Conservation (phyloP, 2,888 invertebrate genomes). For the Erebia ligea region DNA sequence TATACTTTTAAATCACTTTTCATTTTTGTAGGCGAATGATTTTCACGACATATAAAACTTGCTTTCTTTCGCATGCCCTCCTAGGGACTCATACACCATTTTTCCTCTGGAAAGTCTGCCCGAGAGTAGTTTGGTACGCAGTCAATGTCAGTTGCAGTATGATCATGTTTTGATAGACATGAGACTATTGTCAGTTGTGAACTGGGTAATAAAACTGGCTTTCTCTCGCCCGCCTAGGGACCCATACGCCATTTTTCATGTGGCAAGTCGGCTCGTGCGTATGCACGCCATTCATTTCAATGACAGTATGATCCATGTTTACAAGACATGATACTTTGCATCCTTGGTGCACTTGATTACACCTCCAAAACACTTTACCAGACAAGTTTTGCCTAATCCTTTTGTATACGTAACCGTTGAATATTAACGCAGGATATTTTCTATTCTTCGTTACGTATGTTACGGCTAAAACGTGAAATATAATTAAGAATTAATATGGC, state of each 20-base stretch:
- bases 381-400: constrained; percentile 14
- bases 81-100: not conserved
- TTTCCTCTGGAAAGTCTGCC: not conserved
- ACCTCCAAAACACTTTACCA: constrained; percentile 24
- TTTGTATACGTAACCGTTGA: constrained; percentile 17
- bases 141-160: not conserved
- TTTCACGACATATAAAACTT: too few relatives aligned
- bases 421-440: constrained; percentile 8
- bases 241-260: not conserved
- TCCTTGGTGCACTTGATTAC: constrained; percentile 17
- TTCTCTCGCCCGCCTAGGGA: not conserved
- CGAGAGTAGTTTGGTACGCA: not conserved
- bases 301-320: constrained; percentile 1
- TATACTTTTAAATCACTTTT: not conserved
- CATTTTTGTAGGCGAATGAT: not conserved
- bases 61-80: not conserved
- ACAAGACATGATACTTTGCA: constrained; percentile 20
- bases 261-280: constrained; percentile 10
- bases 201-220: constrained; percentile 28
- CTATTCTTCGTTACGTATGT: constrained; percentile 10
- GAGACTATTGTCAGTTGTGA: not conserved
- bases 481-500: not conserved
- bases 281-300: constrained; percentile 9
- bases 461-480: constrained; percentile 6
- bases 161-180: not conserved